phyloP scores from a whole-genome alignment of 1,140 invertebrate species.

The Popillia japonica region DNA sequence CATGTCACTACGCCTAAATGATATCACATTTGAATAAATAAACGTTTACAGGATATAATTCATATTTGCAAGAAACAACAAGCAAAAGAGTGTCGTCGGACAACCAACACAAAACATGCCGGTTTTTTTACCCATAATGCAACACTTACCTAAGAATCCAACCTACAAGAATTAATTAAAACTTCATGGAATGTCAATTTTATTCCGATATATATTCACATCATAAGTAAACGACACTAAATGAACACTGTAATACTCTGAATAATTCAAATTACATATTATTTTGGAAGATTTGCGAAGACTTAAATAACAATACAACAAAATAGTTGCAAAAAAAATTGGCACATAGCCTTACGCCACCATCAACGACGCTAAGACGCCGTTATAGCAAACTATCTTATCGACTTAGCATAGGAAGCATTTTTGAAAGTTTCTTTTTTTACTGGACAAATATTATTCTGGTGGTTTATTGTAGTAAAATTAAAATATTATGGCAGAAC shows the following conservation, averaged over 20 bases:
- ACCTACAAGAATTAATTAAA: slow-evolving; percentile 36
- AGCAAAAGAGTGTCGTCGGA: slow-evolving; percentile 18
- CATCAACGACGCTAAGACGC: neutral
- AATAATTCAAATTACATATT: neutral
- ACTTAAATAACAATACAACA: neutral
- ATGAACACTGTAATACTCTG: neutral
- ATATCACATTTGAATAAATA: slow-evolving; percentile 30
- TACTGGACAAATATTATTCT: neutral
- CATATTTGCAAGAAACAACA: neutral
- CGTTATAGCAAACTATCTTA: slow-evolving; percentile 6
- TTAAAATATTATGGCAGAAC: slow-evolving; percentile 17
- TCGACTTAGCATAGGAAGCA: neutral
- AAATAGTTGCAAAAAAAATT: slow-evolving; percentile 7
- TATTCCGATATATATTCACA: neutral
- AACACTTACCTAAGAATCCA: slow-evolving; percentile 37
- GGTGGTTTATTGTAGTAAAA: too few species aligned
- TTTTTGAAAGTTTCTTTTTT: neutral
- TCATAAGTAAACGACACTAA: neutral
- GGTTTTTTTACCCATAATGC: slow-evolving; percentile 46
- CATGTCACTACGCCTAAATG: neutral
- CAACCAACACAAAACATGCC: slow-evolving; percentile 48
- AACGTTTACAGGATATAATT: slow-evolving; percentile 6
- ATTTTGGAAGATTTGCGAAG: neutral
- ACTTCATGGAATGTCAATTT: slow-evolving; percentile 11
- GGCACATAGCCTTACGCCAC: neutral